Conservation (phyloP, 2,797 vertebrate species). For the Paramormyrops hopkinsi region DNA sequence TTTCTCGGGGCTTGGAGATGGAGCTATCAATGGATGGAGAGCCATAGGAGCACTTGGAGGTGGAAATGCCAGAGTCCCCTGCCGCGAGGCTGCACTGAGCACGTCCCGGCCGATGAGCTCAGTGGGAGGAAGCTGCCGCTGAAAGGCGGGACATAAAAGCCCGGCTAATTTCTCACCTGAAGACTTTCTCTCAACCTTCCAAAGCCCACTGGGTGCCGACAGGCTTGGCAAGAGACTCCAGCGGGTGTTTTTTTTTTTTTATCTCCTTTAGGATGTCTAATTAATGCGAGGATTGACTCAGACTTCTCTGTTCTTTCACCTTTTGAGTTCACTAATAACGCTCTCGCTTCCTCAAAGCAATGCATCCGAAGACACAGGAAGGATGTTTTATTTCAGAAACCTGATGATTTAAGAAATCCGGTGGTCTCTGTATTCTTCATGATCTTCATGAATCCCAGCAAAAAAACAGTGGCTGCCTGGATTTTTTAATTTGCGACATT, state of each 20-base stretch:
- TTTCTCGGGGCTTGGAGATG: slow-evolving; percentile 6
- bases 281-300: not conserved
- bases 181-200: not conserved
- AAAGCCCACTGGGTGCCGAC: not conserved
- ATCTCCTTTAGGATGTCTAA: not conserved
- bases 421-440: not conserved
- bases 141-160: not conserved
- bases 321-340: not conserved
- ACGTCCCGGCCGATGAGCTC: not conserved
- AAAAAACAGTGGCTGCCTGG: not conserved
- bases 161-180: not conserved
- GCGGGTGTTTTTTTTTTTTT: not conserved
- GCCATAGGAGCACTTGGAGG: not conserved
- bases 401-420: not conserved
- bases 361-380: not conserved
- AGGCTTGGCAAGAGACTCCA: not conserved
- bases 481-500: not conserved
- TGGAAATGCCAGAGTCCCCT: slow-evolving; percentile 12
- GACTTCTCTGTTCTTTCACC: not conserved
- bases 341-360: not conserved
- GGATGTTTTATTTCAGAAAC: not conserved
- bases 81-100: not conserved
- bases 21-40: slow-evolving; percentile 1
- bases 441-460: not conserved
- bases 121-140: not conserved